Conservation (phyloP, 64 coral and sea anemone species). For the Stylophora pistillata region DNA sequence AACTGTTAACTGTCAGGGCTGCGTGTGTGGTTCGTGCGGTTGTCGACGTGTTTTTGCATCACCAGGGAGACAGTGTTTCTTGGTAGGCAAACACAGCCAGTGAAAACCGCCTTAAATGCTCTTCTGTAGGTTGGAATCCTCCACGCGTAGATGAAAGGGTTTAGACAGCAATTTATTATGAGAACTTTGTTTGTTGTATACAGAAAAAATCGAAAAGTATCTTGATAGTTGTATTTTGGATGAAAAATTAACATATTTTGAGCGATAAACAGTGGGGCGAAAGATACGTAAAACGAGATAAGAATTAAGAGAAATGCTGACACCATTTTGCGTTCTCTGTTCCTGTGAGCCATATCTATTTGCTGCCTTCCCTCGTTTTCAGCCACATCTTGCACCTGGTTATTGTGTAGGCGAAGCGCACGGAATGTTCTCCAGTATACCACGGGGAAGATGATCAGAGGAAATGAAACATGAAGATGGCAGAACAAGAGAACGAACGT, state of each 20-base stretch:
- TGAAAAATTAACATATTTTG: not conserved
- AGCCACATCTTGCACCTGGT: slow-evolving; percentile 10
- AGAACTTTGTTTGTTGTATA: not conserved
- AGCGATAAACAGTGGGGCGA: not conserved
- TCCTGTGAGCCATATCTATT: not conserved
- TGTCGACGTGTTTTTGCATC: not conserved
- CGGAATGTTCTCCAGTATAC: slow-evolving; percentile 36
- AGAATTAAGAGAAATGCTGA: slow-evolving; percentile 12
- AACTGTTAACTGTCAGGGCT: too few species aligned
- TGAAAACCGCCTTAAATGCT: slow-evolving; percentile 11
- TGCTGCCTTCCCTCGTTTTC: not conserved
- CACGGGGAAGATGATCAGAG: not conserved
- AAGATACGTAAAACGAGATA: not conserved
- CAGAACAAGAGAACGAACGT: not conserved
- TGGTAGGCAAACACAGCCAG: not conserved
- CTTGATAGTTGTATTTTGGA: not conserved
- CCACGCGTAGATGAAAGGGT: slow-evolving; percentile 20
- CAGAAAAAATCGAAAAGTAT: not conserved
- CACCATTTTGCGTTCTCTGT: slow-evolving; percentile 4
- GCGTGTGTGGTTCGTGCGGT: too few species aligned
- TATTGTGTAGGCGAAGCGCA: slow-evolving; percentile 11
- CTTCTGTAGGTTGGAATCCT: slow-evolving; percentile 20
- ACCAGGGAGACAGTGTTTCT: not conserved
- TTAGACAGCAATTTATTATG: slow-evolving; percentile 5
- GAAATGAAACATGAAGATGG: not conserved